Percentiles rank a stretch among this genome's conserved stretches.
Conservation (phyloP, 2,113 vertebrate genomes). For the Ranitomeya variabilis region DNA sequence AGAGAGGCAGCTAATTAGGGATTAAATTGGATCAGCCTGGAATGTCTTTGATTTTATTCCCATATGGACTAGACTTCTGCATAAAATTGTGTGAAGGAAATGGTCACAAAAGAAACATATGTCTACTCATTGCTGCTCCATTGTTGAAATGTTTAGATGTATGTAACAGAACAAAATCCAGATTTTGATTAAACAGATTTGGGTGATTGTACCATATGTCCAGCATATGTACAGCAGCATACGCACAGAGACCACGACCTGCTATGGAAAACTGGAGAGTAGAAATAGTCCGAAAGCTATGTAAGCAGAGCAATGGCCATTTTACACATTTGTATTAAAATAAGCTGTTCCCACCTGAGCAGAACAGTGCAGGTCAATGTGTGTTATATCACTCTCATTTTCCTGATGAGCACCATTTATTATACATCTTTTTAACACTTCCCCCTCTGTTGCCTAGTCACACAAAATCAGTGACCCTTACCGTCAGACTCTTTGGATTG, state of each 20-base stretch:
- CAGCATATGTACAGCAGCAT: not conserved
- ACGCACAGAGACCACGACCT: not conserved
- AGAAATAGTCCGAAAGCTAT: not conserved
- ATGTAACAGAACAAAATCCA: not conserved
- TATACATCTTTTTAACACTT: not conserved
- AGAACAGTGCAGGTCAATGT: not conserved
- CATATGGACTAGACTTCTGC: not conserved
- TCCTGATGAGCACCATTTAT: not conserved
- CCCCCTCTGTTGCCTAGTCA: too few species aligned
- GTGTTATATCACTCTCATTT: too few species aligned
- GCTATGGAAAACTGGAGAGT: not conserved
- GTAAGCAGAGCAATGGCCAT: not conserved
- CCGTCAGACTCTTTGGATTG: too few species aligned
- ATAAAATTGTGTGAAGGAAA: not conserved
- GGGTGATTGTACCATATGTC: slow-evolving; percentile 8
- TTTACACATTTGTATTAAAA: not conserved
- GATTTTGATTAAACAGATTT: not conserved
- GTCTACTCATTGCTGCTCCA: not conserved
- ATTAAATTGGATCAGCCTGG: slow-evolving; percentile 11
- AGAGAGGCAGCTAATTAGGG: not conserved
- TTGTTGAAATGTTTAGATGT: slow-evolving; percentile 30
- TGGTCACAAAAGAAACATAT: slow-evolving; percentile 4
- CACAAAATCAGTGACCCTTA: too few species aligned
- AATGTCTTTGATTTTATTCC: slow-evolving; percentile 10
- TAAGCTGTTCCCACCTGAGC: not conserved